A percentile compares a stretch with the other conserved stretches of the same genome.
phyloP scores from a whole-genome alignment of 2,797 vertebrate species.

The Sebastes matsubarae region DNA sequence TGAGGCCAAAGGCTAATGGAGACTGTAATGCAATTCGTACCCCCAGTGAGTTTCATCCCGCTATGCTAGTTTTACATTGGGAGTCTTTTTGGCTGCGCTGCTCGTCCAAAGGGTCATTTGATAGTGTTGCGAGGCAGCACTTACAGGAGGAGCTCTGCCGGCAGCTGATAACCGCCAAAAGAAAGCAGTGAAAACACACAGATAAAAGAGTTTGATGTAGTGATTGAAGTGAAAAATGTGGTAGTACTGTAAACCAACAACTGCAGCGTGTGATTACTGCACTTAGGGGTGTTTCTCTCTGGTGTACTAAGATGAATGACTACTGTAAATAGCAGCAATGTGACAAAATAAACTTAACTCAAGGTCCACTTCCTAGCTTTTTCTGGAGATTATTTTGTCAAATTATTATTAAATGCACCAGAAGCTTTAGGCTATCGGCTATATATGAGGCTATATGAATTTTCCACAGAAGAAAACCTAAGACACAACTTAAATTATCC shows the following conservation, averaged over 20 bases:
- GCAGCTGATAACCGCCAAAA: constrained; percentile 29
- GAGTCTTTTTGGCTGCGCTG: constrained; percentile 34
- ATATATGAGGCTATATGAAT: too few species aligned
- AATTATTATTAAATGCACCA: too few species aligned
- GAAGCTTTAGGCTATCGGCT: too few species aligned
- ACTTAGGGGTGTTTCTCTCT: background rate
- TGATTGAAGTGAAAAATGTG: background rate
- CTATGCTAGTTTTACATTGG: constrained; percentile 18
- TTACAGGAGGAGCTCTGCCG: constrained; percentile 22
- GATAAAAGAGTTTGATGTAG: constrained; percentile 6
- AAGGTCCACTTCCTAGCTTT: background rate
- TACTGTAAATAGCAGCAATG: background rate
- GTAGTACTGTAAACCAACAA: background rate
- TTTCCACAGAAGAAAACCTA: background rate
- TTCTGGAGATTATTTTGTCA: background rate
- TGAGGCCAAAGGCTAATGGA: constrained; percentile 69
- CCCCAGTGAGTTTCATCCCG: constrained; percentile 49
- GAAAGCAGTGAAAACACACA: constrained; percentile 14
- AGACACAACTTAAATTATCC: background rate
- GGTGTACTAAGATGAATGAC: background rate
- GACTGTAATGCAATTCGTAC: constrained; percentile 48
- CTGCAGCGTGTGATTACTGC: background rate
- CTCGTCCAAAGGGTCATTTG: constrained; percentile 30
- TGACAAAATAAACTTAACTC: background rate
- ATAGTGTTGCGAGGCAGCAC: constrained; percentile 18